Base-by-base conservation (phyloP, 2,113 vertebrate species). In the Emydura subglobosa region DNA sequence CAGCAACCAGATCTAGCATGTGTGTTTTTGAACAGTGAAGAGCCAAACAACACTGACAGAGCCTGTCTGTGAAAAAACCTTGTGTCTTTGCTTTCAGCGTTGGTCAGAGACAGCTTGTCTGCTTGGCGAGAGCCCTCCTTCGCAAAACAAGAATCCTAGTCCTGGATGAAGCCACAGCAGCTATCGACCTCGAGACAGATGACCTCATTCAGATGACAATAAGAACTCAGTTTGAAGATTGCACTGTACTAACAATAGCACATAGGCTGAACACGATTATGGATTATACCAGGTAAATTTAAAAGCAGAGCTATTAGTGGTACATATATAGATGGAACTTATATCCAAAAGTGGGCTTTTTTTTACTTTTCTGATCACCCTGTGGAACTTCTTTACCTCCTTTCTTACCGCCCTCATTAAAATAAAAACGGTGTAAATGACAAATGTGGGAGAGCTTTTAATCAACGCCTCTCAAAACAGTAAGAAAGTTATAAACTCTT, bases 201-300 rank as follows among this genome's bases (percentile, higher is more conserved):
- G 98, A 99, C 90, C 99, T 99, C 44, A 99, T 99, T 98, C 99
- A 99, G 98, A 98, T 98, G 87, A 99, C 99, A 44, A 99, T 99
- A 14, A 98, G 99, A 91, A 99, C 98, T 4, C 99, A 99, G 97
- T 99, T 99, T 82, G 99, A 99, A 31, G 97, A 98, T 98, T 99
- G 99, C 97, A 99, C 99, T 0, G 99, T 99, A 86, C 98, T 99
- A 94, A 99, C 99, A 79, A 99, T 99, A 8, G 99, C 99, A 1
- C 99, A 99, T 96, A 98, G 99, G 83, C 99, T 99, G 86, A 99
- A 99, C 98, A 99, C 99, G 0, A 99, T 99, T 96, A 99, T 99
- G 99, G 99, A 99, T 95, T 99, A 99, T 94, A 99, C 99, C 59
- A 99, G 99, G 99, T 99, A 14, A 89, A 55, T 51, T 54, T 54